These are phyloP conservation scores for Nephrocerus scutellatus DNA, from an alignment of 2,888 invertebrate genomes.

Conservation along the genomic window DNA sequence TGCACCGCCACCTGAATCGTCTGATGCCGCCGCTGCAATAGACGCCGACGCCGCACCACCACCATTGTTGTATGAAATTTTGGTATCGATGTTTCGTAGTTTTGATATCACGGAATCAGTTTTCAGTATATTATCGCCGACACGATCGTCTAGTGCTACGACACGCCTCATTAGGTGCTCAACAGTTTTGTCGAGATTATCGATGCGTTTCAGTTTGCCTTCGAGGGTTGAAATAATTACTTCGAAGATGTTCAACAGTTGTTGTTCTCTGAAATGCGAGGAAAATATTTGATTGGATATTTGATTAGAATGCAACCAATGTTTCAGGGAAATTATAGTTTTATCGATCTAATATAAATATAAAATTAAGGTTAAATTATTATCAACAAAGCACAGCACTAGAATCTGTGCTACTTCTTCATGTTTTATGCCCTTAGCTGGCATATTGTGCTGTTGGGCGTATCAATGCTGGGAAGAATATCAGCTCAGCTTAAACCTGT, in stretches of 20 bases:
- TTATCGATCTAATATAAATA: too few relatives aligned
- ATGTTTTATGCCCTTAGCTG: too few relatives aligned
- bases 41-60: slow-evolving; percentile 4
- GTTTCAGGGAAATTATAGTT: too few relatives aligned
- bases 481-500: too few relatives aligned
- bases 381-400: too few relatives aligned
- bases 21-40: slow-evolving; percentile 19
- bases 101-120: slow-evolving; percentile 77
- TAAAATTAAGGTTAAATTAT: too few relatives aligned
- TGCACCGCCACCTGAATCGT: slow-evolving; percentile 15
- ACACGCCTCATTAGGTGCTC: slow-evolving; percentile 80
- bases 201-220: slow-evolving; percentile 79
- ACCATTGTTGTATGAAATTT: slow-evolving; percentile 57
- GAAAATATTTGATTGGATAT: neutral
- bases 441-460: too few relatives aligned
- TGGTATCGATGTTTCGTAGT: slow-evolving; percentile 65
- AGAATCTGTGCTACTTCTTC: too few relatives aligned
- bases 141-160: slow-evolving; percentile 71
- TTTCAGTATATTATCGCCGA: slow-evolving; percentile 77
- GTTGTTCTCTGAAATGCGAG: slow-evolving; percentile 69
- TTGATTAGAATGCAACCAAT: too few relatives aligned
- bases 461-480: too few relatives aligned
- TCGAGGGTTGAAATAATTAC: slow-evolving; percentile 83
- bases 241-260: slow-evolving; percentile 82
- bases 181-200: slow-evolving; percentile 79